A percentile compares a stretch with the other conserved stretches of the same genome.
These are phyloP conservation scores for Ditylenchus dipsaci DNA, from an alignment of 1,140 invertebrate species.

Conservation along the genomic window DNA sequence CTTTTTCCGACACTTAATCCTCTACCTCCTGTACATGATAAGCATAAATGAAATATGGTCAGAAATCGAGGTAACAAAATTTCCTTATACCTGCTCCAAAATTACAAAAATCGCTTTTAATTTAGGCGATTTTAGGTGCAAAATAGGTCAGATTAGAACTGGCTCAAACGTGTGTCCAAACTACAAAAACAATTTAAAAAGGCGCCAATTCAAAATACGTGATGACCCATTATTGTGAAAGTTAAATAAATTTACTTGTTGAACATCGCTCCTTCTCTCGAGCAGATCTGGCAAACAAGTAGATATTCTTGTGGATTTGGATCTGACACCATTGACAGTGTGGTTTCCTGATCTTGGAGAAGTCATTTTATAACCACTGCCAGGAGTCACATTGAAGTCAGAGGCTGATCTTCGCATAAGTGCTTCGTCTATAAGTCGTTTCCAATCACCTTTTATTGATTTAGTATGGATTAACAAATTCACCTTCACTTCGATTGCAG, in stretches of 20 bases:
- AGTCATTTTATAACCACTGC: neutral
- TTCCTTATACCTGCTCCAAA: no score
- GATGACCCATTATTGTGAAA: neutral
- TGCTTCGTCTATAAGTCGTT: neutral
- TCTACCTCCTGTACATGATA: no score
- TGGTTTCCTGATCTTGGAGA: neutral
- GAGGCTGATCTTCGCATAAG: neutral
- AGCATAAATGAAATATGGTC: no score
- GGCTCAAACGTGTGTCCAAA: no score
- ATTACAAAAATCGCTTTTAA: no score
- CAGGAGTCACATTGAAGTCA: neutral
- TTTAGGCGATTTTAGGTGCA: no score
- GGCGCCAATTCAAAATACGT: no score
- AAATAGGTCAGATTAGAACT: no score
- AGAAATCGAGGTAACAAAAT: no score
- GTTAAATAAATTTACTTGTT: constrained; percentile 41
- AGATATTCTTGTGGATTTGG: constrained; percentile 46
- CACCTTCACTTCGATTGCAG: neutral
- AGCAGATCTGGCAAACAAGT: constrained; percentile 75
- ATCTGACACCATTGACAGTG: neutral
- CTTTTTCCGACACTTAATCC: no score
- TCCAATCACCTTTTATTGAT: neutral
- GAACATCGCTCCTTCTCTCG: constrained; percentile 85
- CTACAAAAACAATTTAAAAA: no score
- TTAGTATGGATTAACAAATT: neutral